Evolutionary conservation across 2,797 vertebrate species (phyloP), one percentile per base, ranked within the genome.

Genomic region (Tapera naevia): DNA sequence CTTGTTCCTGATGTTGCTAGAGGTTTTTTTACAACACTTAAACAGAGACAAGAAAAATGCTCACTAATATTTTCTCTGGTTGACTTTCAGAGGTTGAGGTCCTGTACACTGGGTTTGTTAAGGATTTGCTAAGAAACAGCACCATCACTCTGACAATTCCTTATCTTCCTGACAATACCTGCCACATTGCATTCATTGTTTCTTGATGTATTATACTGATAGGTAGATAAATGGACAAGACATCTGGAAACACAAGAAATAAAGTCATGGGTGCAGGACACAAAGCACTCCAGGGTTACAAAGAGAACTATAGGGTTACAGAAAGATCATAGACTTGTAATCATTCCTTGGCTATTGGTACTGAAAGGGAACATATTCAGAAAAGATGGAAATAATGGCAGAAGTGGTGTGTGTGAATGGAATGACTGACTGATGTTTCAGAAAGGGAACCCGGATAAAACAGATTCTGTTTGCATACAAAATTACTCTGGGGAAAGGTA

Each of bases 381-480:
- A 43, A 80, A 81, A 88, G 10, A 54, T 39, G 46, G 58, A 86
- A 74, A 51, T 72, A 61, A 50, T 30, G n/a, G 54, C 46, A 81
- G 67, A 86, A 72, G 17, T 0, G 0, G 25, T 46, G 21, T n/a
- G 16, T 50, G n/a, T 88, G 74, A 91, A 74, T 56, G 78, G 33
- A 86, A 48, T 48, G 70, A 46, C 45, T 83, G 72, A 18, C 56
- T 75, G 46, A 79, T 61, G 28, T 39, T 88, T 46, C 88, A 91
- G 71, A 80, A 92, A 92, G 35, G 6, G 51, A 66, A 72, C 66
- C 43, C 67, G 1, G 3, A 93, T 66, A 91, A 70, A 94, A 72
- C 15, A 86, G 39, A 70, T 73, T 76, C 71, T 92, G 78, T 89
- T 94, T 94, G 80, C 86, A 92, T 89, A 72, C 48, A 66, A 76